Evolutionary conservation across 2,888 invertebrate genomes (phyloP).

Genomic region (Chymomyza caudatula): DNA sequence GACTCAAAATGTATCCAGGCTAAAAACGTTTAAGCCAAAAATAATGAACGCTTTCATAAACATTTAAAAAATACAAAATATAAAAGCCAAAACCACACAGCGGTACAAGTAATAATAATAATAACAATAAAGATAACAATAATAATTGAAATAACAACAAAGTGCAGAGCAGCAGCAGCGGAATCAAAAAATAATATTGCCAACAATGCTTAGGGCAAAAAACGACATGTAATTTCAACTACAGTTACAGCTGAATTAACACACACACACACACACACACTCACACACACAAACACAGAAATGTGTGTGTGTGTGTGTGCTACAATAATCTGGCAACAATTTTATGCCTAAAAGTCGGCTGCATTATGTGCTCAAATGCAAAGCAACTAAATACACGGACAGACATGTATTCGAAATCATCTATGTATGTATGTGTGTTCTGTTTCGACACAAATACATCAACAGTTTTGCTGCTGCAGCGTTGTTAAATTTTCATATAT

Average conservation of each 20-base stretch:
- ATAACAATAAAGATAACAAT: constrained; percentile 40
- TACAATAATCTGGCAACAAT: constrained; percentile 50
- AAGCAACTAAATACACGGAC: background rate
- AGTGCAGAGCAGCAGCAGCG: too few relatives aligned
- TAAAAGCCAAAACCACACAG: constrained; percentile 13
- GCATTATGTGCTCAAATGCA: constrained; percentile 35
- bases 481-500: constrained; percentile 41
- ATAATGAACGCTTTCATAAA: background rate
- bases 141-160: constrained; percentile 51
- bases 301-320: background rate
- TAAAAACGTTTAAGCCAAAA: background rate
- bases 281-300: background rate
- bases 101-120: constrained; percentile 15
- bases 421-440: background rate
- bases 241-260: constrained; percentile 34
- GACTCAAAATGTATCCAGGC: background rate
- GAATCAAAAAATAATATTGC: constrained; percentile 26
- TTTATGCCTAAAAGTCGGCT: constrained; percentile 56
- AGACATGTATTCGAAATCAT: background rate
- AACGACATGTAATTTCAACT: constrained; percentile 21
- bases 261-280: background rate
- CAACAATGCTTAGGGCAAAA: constrained; percentile 26
- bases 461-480: constrained; percentile 8
- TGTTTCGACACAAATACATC: constrained; percentile 21
- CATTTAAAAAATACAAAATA: background rate